A percentile compares a stretch with the other conserved stretches of the same genome.
phyloP scores from a whole-genome alignment of 2,888 invertebrate species.

The Pyrocoelia pectoralis region DNA sequence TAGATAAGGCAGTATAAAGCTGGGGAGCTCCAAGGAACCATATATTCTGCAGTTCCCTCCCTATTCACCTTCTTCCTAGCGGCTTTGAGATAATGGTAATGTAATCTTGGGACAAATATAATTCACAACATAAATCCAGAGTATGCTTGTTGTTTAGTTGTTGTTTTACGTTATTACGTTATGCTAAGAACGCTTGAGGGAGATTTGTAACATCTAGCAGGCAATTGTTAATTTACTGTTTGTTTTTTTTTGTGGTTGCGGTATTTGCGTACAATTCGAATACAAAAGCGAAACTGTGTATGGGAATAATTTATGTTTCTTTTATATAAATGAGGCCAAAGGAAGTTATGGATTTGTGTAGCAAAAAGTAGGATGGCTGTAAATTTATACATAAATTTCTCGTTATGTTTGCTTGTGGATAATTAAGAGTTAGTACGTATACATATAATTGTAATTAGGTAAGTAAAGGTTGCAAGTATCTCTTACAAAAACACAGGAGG shows the following conservation, averaged over 20 bases:
- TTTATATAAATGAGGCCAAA: no score
- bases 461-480: no score
- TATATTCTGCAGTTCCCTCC: constrained; percentile 39
- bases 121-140: constrained; percentile 55
- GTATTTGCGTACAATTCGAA: no score
- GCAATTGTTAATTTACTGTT: constrained; percentile 27
- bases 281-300: no score
- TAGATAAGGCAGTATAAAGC: constrained; percentile 41
- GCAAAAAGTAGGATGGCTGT: no score
- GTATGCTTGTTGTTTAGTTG: constrained; percentile 55
- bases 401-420: not conserved
- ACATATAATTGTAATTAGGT: no score
- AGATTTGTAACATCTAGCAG: constrained; percentile 45
- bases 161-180: constrained; percentile 53
- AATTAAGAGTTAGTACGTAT: no score
- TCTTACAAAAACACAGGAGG: no score
- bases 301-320: no score
- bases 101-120: constrained; percentile 59
- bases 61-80: constrained; percentile 44
- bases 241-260: constrained; percentile 9
- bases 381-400: no score
- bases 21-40: constrained; percentile 36
- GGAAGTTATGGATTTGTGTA: no score
- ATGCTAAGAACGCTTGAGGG: constrained; percentile 46
- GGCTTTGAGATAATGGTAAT: constrained; percentile 56